Base-by-base conservation (phyloP, 1,140 invertebrate species). In the Pachyrhynchus sulphureomaculatus region DNA sequence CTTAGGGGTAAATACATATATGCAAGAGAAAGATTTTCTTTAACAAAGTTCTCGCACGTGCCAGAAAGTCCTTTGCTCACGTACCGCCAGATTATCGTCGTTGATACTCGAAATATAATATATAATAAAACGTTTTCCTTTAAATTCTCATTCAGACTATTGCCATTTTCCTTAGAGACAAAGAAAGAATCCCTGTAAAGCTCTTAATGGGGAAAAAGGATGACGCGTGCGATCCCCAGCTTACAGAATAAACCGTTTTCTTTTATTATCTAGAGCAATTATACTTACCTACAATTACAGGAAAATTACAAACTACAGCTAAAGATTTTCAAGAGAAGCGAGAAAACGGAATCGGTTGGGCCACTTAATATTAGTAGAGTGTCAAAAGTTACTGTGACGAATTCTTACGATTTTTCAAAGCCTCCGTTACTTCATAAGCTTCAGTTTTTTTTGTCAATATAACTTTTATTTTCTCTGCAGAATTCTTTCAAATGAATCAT, bases 261-360 rank as follows among this genome's bases (percentile, higher is more conserved):
- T 72, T 74, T 73, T 74, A 75, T 75, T 75, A 74, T 73, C 73
- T 73, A 29, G 48, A 70, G 67, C 72, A 74, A 75, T 75, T 74
- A 75, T 74, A 74, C 71, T 74, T 71, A 74, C 74, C 74, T 73
- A 71, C 72, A 74, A 75, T 75, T 75, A 74, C 70, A 72, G 70
- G 65, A 71, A 72, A 75, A 75, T 75, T 75, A 75, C 72, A 74
- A 74, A 73, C 72, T 74, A 75, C 69, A 74, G 66, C 53, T 66
- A 75, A 75, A 75, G 70, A 73, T 73, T 72, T 62, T 51, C 55
- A 53, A 29, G 61, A 65, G 62, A 36, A 42, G 33, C 10, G 17
- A 18, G n/a, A 33, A 42, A 41, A 26, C 21, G 32, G 29, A 51
- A 39, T 37, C 33, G 45, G 15, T 29, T 24, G 12, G 24, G 32